Base-by-base conservation (phyloP, 1,140 invertebrate genomes). In the Aphelenchoides fujianensis region DNA sequence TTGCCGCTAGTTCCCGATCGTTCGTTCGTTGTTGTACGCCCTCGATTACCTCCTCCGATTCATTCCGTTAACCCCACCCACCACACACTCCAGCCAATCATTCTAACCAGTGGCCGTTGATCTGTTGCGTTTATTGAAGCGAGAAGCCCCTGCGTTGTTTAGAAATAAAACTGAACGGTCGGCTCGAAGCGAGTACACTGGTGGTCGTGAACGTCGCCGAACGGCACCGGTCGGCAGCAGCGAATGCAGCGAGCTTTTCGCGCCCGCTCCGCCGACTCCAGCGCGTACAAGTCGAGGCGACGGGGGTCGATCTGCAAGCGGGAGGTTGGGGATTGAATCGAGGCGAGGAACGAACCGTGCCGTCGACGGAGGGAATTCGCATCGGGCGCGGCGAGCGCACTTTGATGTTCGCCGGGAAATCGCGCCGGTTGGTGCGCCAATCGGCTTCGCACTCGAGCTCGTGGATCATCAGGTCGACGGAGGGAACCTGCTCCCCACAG, bases 361-460 rank as follows among this genome's bases (percentile, higher is more conserved):
- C 63, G 31, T 66, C 63, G 32, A 66, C 63, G 16, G 16, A 19
- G 12, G 63, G 63, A 66, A 66, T 66, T 35, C 63, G 31, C 63
- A 66, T 66, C 32, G 31, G 1, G 3, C 36, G 16, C 32, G 63
- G 63, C 12, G 63, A 66, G 0, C 27, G 2, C 2, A 36, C 63
- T 66, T 35, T 12, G 32, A 66, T 66, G 1, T 30, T 36, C n/a
- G 63, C 12, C 16, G 63, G 63, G 7, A 66, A 36, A 2, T 66
- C 63, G 34, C 63, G 63, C 2, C 63, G 16, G 23, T 31, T 12
- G 2, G 63, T 66, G 36, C 63, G 16, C 63, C 63, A 66, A 41
- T 36, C 36, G 16, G 63, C 63, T 66, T 66, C 63, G 53, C 63
- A 66, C 31, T 66, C 63, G 31, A 66, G 37, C 53, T 66, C 63